Evolutionary conservation across 1,140 invertebrate species (phyloP).

Genomic region (Drosophila kikkawai): DNA sequence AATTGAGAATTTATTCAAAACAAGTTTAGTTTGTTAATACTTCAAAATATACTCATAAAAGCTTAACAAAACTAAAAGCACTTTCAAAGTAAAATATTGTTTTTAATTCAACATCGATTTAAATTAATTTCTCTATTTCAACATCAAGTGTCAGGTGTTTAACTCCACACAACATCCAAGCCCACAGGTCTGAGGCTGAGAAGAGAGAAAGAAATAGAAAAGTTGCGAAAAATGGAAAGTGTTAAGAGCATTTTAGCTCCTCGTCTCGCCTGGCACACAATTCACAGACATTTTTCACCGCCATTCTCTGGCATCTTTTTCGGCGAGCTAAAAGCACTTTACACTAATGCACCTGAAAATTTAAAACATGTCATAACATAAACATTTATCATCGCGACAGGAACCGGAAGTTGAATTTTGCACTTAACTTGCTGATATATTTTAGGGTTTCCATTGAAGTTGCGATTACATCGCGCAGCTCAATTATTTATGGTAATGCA

Average conservation of each 20-base stretch:
- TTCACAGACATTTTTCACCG: conserved; percentile 66
- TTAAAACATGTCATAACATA: conserved; percentile 83
- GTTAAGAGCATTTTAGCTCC: conserved; percentile 79
- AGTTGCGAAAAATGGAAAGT: conserved; percentile 59
- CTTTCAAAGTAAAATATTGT: too few relatives aligned
- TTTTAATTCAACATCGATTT: neutral
- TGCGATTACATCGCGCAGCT: neutral
- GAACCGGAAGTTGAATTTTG: conserved; percentile 50
- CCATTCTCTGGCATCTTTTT: conserved; percentile 61
- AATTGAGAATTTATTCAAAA: too few relatives aligned
- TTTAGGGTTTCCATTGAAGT: conserved; percentile 8
- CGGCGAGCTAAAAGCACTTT: conserved; percentile 75
- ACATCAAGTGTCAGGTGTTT: conserved; percentile 48
- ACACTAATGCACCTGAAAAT: conserved; percentile 83
- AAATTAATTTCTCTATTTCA: conserved; percentile 6
- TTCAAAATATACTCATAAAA: neutral
- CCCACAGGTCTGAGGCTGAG: conserved; percentile 5
- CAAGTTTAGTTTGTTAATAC: too few relatives aligned
- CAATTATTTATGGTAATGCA: conserved; percentile 5
- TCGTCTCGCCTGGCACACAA: conserved; percentile 50
- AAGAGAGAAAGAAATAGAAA: conserved; percentile 3
- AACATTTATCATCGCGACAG: conserved; percentile 73
- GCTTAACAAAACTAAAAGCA: neutral
- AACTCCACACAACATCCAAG: conserved; percentile 10
- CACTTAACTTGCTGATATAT: conserved; percentile 35